phyloP scores from a whole-genome alignment of 1,140 invertebrate species.

The Dendrolimus punctatus region DNA sequence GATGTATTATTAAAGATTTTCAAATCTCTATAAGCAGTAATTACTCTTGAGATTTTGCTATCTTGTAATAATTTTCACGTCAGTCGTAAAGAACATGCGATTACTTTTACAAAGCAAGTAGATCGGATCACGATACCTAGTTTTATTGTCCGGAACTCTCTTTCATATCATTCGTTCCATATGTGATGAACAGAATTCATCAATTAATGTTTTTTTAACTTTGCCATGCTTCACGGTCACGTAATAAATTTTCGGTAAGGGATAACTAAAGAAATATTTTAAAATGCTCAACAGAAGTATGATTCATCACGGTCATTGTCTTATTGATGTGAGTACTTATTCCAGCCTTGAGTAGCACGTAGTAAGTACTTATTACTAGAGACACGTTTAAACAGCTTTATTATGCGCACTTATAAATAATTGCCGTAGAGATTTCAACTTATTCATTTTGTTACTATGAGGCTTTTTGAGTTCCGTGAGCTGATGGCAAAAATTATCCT shows the following conservation, averaged over 20 bases:
- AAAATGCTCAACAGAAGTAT: neutral
- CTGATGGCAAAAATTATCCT: too few relatives aligned
- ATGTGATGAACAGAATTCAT: conserved; percentile 40
- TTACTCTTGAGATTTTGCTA: conserved; percentile 5
- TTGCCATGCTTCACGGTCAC: conserved; percentile 51
- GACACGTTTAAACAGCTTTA: too few relatives aligned
- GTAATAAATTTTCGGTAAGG: conserved; percentile 9
- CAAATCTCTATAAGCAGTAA: neutral
- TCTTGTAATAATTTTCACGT: conserved; percentile 6
- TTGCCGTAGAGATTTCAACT: too few relatives aligned
- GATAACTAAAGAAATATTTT: neutral
- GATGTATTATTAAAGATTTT: too few relatives aligned
- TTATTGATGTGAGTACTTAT: too few relatives aligned
- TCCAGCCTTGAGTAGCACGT: too few relatives aligned
- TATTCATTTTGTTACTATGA: too few relatives aligned
- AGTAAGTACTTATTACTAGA: too few relatives aligned
- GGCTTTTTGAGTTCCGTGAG: too few relatives aligned
- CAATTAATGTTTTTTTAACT: conserved; percentile 41
- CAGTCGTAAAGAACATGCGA: conserved; percentile 11
- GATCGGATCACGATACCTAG: conserved; percentile 37
- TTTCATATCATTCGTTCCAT: conserved; percentile 43
- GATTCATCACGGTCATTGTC: too few relatives aligned
- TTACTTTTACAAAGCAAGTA: conserved; percentile 44
- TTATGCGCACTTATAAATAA: too few relatives aligned
- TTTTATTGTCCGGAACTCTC: conserved; percentile 40